Percentiles rank a stretch among this genome's conserved stretches.
Evolutionary conservation across 1,140 invertebrate genomes (phyloP).

Genomic region (Coelopa frigida): DNA sequence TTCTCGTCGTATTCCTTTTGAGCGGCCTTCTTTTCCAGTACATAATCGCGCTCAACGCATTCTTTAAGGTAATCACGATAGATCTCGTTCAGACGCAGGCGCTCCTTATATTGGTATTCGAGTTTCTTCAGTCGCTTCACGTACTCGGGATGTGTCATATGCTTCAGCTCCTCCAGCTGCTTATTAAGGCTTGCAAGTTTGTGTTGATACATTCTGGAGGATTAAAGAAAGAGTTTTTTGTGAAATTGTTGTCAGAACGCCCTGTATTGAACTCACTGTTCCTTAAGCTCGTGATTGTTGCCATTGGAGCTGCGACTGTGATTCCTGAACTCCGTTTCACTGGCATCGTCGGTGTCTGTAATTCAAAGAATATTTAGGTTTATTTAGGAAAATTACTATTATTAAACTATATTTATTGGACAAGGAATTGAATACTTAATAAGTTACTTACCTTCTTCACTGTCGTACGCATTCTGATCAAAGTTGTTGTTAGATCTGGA

Average conservation of each 20-base stretch:
- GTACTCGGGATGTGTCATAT: constrained; percentile 81
- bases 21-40: constrained; percentile 79
- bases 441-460: constrained; percentile 16
- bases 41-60: constrained; percentile 80
- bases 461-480: constrained; percentile 17
- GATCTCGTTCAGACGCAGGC: constrained; percentile 72
- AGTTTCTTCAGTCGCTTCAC: constrained; percentile 72
- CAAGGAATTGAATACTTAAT: constrained; percentile 1
- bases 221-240: background rate
- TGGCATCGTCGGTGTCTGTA: constrained; percentile 83
- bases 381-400: constrained; percentile 1
- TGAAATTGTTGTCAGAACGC: background rate
- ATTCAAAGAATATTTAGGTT: constrained; percentile 13
- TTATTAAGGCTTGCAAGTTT: constrained; percentile 84
- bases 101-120: constrained; percentile 72
- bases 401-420: background rate
- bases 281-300: constrained; percentile 67
- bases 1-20: constrained; percentile 93
- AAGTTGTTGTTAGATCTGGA: constrained; percentile 15
- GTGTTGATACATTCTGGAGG: constrained; percentile 83
- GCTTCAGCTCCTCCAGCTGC: constrained; percentile 80
- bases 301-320: constrained; percentile 43
- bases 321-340: constrained; percentile 75
- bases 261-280: constrained; percentile 59
- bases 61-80: constrained; percentile 76